Base-by-base conservation (phyloP, 1,140 invertebrate species). In the Drosophila varians region DNA sequence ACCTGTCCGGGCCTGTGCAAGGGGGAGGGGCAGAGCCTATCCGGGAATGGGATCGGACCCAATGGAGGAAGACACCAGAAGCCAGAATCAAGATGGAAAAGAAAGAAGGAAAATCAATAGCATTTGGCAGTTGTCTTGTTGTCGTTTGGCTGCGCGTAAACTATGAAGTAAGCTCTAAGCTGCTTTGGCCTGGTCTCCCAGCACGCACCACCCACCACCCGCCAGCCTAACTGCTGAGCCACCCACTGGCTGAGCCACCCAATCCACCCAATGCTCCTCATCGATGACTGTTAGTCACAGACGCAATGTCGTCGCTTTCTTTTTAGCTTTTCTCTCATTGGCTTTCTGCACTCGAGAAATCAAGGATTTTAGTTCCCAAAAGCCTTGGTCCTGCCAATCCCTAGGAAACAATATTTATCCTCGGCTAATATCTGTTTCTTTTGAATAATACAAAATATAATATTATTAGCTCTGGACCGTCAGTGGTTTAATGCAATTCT, bases 121-220 rank as follows among this genome's bases (percentile, higher is more conserved):
- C 82, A 75, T 87, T 84, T 88, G 82, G 82, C 77, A 75, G 38
- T 42, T 38, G 53, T 74, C 47, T 74, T 74, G 61, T 74, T 72
- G 70, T 73, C 53, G 54, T 52, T 77, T 42, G 49, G 64, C 57
- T 60, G 55, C 74, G 74, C 74, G 80, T 80, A 76, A 84, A 84
- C 80, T 84, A 84, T 87, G 82, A 87, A 87, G 82, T 87, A 84
- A 84, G 80, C 76, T 48, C 61, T 84, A 87, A 87, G 82, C 82
- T 74, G 82, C 77, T 86, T 86, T 83, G 69, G 65, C 72, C 77
- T 58, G 73, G 73, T 72, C 65, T 86, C 65, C 71, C 55, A 65
- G 16, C 61, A 73, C 68, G 64, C 73, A 74, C 51, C 31, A 12
- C 49, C 57, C 57, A 21, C 11, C 8, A 4, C 12, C 23, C 9